A percentile compares a stretch with the other conserved stretches of the same genome.
Conservation (phyloP, 2,113 vertebrate genomes). For the Tachycineta bicolor region DNA sequence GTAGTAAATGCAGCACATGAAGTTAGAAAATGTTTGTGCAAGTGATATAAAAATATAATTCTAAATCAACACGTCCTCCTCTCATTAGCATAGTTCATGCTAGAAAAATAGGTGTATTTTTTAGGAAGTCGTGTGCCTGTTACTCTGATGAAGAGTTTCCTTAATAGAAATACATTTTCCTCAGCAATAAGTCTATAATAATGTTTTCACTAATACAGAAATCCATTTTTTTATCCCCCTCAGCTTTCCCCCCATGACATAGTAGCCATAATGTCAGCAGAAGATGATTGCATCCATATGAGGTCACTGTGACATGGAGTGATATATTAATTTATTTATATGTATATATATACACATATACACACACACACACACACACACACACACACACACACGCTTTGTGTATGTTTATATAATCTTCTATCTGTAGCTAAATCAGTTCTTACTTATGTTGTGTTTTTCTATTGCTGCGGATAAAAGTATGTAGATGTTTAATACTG, state of each 20-base stretch:
- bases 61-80: background rate
- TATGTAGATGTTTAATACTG: background rate
- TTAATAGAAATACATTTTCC: background rate
- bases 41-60: background rate
- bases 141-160: background rate
- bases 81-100: background rate
- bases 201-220: background rate
- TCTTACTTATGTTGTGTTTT: background rate
- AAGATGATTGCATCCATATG: background rate
- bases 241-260: background rate
- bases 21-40: background rate
- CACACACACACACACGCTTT: rapidly evolving
- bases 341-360: too few species aligned
- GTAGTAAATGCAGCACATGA: background rate
- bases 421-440: background rate
- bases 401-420: background rate
- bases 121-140: background rate
- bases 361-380: rapidly evolving
- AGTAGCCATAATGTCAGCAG: background rate
- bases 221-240: background rate
- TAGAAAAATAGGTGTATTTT: background rate
- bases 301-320: background rate
- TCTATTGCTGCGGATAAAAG: background rate
- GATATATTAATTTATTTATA: background rate
- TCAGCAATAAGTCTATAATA: background rate